Evolutionary conservation across 2,113 vertebrate species (phyloP).

Genomic region (Axis porcinus): DNA sequence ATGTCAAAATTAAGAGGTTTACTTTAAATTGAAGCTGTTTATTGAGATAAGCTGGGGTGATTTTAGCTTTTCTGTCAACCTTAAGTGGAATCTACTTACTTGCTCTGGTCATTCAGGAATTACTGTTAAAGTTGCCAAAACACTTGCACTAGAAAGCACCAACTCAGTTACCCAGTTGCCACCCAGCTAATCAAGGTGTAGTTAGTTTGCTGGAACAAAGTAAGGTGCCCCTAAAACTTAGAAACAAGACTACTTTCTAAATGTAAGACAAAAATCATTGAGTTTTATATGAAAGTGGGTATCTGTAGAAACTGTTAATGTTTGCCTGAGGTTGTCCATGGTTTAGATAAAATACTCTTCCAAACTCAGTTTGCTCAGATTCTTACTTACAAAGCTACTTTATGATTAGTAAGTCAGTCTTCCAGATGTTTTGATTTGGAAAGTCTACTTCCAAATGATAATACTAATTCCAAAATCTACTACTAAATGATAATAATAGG

Average conservation of each 20-base stretch:
- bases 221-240: not conserved
- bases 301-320: not conserved
- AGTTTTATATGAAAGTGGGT: not conserved
- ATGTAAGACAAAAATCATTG: not conserved
- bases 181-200: not conserved
- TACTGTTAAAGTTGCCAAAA: not conserved
- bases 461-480: no score
- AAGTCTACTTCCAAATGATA: not conserved
- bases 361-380: not conserved
- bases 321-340: not conserved
- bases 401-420: not conserved
- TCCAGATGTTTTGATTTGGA: not conserved
- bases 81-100: not conserved
- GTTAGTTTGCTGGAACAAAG: not conserved
- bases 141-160: not conserved
- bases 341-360: not conserved
- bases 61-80: not conserved
- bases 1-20: not conserved
- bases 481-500: not conserved
- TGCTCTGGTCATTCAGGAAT: not conserved
- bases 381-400: not conserved
- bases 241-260: not conserved
- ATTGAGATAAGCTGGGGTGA: not conserved
- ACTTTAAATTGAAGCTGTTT: not conserved
- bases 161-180: not conserved